Conservation (phyloP, 2,888 invertebrate genomes). For the Icerya purchasi region DNA sequence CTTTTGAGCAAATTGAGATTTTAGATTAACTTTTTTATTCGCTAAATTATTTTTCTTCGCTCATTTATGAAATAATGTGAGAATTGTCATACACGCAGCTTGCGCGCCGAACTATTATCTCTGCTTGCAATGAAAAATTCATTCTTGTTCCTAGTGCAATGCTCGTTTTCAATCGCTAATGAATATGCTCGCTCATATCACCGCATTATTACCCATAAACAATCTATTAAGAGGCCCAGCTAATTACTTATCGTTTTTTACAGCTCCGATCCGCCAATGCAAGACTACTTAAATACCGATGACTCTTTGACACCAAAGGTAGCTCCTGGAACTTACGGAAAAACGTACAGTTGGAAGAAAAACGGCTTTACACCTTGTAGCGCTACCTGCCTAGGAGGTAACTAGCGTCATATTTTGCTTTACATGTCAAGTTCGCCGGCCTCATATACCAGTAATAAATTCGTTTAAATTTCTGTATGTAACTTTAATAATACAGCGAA, state of each 20-base stretch:
- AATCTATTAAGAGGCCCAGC: not conserved
- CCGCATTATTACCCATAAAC: not conserved
- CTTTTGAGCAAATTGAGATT: too few relatives aligned
- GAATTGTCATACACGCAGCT: too few relatives aligned
- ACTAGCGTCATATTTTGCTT: too few relatives aligned
- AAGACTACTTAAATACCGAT: slow-evolving; percentile 24
- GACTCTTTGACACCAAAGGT: slow-evolving; percentile 27
- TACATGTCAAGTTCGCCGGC: too few relatives aligned
- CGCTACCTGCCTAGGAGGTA: slow-evolving; percentile 73
- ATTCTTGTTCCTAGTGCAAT: not conserved
- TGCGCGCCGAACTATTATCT: too few relatives aligned
- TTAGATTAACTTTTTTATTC: too few relatives aligned
- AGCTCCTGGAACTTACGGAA: slow-evolving; percentile 44
- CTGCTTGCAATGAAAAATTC: too few relatives aligned
- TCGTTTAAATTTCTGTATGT: too few relatives aligned
- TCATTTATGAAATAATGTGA: too few relatives aligned
- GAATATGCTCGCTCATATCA: not conserved
- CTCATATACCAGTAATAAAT: too few relatives aligned
- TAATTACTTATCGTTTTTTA: not conserved
- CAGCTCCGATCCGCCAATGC: slow-evolving; percentile 18
- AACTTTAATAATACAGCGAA: too few relatives aligned
- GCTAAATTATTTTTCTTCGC: too few relatives aligned
- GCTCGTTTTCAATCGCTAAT: not conserved
- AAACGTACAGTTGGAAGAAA: slow-evolving; percentile 71
- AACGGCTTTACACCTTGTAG: slow-evolving; percentile 83